phyloP scores from a whole-genome alignment of 2,797 vertebrate genomes.

The Pelodytes ibericus region DNA sequence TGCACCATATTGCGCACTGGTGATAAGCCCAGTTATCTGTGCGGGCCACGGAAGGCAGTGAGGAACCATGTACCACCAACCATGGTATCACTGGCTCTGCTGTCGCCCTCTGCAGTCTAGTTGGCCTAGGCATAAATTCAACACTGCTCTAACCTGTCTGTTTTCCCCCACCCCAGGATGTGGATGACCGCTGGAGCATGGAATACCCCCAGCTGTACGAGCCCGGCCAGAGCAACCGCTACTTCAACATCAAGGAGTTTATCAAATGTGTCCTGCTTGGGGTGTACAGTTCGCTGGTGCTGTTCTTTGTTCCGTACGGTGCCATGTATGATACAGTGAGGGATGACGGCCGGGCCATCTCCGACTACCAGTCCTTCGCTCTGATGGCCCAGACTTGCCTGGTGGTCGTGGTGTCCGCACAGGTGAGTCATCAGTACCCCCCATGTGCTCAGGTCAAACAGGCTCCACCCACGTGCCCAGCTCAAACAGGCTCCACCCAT shows the following conservation, averaged over 20 bases:
- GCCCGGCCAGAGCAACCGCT: constrained; percentile 86
- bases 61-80: no score
- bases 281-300: constrained; percentile 90
- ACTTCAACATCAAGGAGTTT: constrained; percentile 88
- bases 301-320: constrained; percentile 91
- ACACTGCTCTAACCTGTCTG: no score
- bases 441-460: not conserved
- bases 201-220: constrained; percentile 86
- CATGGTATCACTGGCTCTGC: no score
- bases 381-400: constrained; percentile 87
- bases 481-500: no score
- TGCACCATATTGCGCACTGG: no score
- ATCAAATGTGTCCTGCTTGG: constrained; percentile 82
- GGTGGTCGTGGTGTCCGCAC: constrained; percentile 80
- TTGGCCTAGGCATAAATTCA: no score
- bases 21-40: no score
- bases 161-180: constrained; percentile 77
- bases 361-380: constrained; percentile 93
- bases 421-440: constrained; percentile 73
- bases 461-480: no score
- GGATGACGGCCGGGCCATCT: constrained; percentile 85
- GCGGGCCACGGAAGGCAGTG: no score
- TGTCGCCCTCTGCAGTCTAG: no score
- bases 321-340: constrained; percentile 80
- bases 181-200: constrained; percentile 90